These are phyloP conservation scores for Hippocampus comes DNA, from an alignment of 2,113 vertebrate genomes.

Conservation along the genomic window DNA sequence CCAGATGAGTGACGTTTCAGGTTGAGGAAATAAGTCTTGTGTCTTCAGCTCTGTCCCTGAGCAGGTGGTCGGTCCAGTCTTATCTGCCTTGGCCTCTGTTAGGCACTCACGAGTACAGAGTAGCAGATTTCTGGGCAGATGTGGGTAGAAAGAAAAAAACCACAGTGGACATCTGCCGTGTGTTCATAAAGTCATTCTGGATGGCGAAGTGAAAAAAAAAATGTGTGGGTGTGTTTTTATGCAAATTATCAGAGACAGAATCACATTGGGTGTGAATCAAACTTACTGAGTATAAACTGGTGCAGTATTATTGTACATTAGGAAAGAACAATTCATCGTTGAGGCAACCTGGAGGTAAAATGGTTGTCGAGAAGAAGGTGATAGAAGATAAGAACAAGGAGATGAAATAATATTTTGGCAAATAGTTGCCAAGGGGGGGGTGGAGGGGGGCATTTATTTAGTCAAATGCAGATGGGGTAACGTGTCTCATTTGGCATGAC, in stretches of 20 bases:
- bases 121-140: conserved; percentile 4
- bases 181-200: neutral
- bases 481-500: too few relatives aligned
- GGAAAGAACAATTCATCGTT: too few relatives aligned
- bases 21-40: conserved; percentile 24
- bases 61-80: conserved; percentile 49
- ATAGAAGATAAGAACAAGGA: too few relatives aligned
- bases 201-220: neutral
- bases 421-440: too few relatives aligned
- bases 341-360: too few relatives aligned
- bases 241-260: neutral
- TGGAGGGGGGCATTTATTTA: too few relatives aligned
- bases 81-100: conserved; percentile 28
- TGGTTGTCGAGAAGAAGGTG: too few relatives aligned
- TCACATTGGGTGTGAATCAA: neutral
- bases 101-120: conserved; percentile 25
- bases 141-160: conserved; percentile 32
- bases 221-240: neutral
- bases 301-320: too few relatives aligned
- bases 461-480: too few relatives aligned
- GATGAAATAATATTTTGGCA: too few relatives aligned
- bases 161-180: conserved; percentile 20
- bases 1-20: conserved; percentile 22
- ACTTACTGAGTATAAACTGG: neutral
- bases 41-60: conserved; percentile 38